Evolutionary conservation across 1,140 invertebrate genomes (phyloP).

Genomic region (Drosophila sturtevanti): DNA sequence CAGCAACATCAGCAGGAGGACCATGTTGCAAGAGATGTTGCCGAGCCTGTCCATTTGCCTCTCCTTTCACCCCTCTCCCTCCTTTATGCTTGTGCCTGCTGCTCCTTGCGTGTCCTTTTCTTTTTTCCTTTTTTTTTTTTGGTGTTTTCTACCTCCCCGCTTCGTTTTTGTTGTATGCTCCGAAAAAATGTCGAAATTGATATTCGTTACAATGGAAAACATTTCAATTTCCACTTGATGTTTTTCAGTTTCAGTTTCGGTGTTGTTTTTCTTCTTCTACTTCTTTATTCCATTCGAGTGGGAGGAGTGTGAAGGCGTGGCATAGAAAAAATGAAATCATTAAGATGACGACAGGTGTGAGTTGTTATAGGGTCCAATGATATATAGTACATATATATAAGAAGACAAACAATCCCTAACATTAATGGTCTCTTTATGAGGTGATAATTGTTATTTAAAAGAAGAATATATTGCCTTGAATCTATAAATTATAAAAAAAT

Average conservation of each 20-base stretch:
- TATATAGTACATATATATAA: constrained; percentile 9
- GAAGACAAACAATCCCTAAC: background rate
- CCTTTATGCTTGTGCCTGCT: constrained; percentile 38
- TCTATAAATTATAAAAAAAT: background rate
- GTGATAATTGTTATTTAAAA: background rate
- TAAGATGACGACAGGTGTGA: constrained; percentile 60
- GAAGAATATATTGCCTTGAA: background rate
- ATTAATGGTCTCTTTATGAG: constrained; percentile 27
- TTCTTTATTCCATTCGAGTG: constrained; percentile 39
- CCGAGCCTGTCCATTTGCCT: constrained; percentile 29
- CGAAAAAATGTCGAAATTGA: constrained; percentile 71
- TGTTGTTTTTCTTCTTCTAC: background rate
- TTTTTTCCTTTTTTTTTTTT: background rate
- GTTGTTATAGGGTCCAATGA: constrained; percentile 40
- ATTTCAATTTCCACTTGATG: constrained; percentile 77
- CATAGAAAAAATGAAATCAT: constrained; percentile 14
- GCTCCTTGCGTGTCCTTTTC: constrained; percentile 44
- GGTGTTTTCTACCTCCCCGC: too few relatives aligned
- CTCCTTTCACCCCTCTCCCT: background rate
- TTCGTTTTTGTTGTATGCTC: constrained; percentile 8
- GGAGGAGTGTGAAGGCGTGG: constrained; percentile 28
- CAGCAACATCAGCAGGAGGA: constrained; percentile 28
- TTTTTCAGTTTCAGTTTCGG: constrained; percentile 26
- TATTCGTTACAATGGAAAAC: constrained; percentile 72
- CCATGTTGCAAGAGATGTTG: constrained; percentile 19